Evolutionary conservation across 2,113 vertebrate species (phyloP).

Genomic region (Vidua macroura): DNA sequence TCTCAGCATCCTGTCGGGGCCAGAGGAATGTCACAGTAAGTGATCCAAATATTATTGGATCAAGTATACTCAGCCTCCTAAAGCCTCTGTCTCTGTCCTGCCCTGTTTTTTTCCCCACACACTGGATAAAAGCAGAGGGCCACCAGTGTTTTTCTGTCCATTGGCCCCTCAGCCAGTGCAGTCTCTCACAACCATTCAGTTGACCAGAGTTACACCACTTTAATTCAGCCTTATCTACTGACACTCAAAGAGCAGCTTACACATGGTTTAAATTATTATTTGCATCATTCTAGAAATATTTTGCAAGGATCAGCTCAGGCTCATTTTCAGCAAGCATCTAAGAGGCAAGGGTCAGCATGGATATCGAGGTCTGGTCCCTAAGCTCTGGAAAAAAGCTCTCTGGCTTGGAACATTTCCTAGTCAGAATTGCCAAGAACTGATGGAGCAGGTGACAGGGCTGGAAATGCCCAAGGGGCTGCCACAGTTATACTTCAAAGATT

Average conservation of each 20-base stretch:
- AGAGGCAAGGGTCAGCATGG: neutral
- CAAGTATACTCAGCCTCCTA: neutral
- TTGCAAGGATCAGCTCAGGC: neutral
- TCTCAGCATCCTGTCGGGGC: neutral
- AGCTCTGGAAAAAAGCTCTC: neutral
- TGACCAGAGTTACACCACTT: constrained; percentile 11
- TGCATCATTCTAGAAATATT: neutral
- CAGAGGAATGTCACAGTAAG: constrained; percentile 69
- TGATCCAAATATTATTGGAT: neutral
- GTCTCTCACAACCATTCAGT: neutral
- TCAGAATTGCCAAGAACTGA: neutral
- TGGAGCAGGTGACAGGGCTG: neutral
- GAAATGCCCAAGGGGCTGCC: neutral
- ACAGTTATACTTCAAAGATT: neutral
- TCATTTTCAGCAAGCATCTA: neutral
- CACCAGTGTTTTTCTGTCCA: constrained; percentile 19
- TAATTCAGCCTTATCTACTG: constrained; percentile 19
- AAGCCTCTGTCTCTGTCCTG: neutral
- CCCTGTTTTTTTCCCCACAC: neutral
- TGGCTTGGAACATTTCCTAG: neutral
- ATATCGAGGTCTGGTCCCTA: neutral
- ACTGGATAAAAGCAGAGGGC: constrained; percentile 34
- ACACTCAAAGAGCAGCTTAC: neutral
- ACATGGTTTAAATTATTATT: neutral
- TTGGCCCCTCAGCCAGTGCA: constrained; percentile 25